Conservation (phyloP, 1,140 invertebrate species). For the Drosophila tristis region DNA sequence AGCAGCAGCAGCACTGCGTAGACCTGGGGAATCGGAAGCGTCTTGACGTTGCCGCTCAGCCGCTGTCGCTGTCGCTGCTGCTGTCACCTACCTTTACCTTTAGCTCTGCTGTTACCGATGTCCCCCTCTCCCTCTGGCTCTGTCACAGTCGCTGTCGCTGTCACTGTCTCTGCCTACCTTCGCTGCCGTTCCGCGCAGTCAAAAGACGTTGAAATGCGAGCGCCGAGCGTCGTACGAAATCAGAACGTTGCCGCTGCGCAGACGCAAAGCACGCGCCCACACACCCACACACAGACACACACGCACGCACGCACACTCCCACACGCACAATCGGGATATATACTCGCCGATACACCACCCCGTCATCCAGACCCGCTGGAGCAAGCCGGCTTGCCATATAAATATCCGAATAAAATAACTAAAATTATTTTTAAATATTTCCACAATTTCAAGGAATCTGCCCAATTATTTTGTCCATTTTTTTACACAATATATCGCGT, state of each 20-base stretch:
- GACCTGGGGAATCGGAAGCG: slow-evolving; percentile 70
- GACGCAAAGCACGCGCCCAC: slow-evolving; percentile 75
- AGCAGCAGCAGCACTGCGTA: slow-evolving; percentile 16
- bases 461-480: no score
- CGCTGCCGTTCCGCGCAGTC: slow-evolving; percentile 9
- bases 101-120: slow-evolving; percentile 1
- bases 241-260: slow-evolving; percentile 76
- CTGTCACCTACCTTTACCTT: slow-evolving; percentile 19
- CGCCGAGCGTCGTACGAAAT: slow-evolving; percentile 67
- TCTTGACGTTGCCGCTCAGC: slow-evolving; percentile 40
- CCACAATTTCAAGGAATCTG: no score
- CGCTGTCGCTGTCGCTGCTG: slow-evolving; percentile 33
- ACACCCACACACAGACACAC: slow-evolving; percentile 17
- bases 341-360: slow-evolving; percentile 6
- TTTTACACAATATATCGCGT: no score
- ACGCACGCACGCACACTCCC: slow-evolving; percentile 10
- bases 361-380: neutral
- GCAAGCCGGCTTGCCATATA: slow-evolving; percentile 35
- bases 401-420: no score
- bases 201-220: slow-evolving; percentile 69
- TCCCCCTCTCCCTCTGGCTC: neutral
- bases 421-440: no score
- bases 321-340: neutral
- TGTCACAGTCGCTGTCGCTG: slow-evolving; percentile 5
- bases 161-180: slow-evolving; percentile 35